phyloP scores from a whole-genome alignment of 2,113 vertebrate genomes.

The Ptilonorhynchus violaceus region DNA sequence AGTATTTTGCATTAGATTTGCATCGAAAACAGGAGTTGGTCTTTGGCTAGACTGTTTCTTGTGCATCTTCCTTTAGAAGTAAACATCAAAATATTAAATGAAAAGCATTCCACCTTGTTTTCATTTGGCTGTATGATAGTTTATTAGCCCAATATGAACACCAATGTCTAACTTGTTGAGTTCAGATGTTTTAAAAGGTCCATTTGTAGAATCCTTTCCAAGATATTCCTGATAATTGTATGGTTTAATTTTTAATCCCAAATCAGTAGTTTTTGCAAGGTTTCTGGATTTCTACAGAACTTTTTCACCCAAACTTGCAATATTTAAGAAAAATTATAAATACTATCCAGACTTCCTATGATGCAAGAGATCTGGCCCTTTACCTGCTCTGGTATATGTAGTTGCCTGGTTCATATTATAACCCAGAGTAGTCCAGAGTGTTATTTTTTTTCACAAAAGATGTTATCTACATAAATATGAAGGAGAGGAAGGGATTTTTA shows the following conservation, averaged over 20 bases:
- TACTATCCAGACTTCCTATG: not conserved
- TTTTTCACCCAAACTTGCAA: not conserved
- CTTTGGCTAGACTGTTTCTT: not conserved
- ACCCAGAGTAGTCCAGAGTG: not conserved
- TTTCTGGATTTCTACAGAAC: not conserved
- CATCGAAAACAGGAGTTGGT: not conserved
- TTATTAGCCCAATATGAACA: not conserved
- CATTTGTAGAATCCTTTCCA: not conserved
- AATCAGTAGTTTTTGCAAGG: not conserved
- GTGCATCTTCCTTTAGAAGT: not conserved
- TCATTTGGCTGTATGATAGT: not conserved
- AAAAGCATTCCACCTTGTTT: not conserved
- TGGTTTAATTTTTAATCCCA: not conserved
- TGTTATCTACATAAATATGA: not conserved
- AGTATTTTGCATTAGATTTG: not conserved
- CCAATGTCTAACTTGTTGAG: not conserved
- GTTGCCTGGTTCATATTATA: not conserved
- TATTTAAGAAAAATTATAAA: not conserved
- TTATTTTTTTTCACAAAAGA: not conserved
- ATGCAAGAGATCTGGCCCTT: not conserved
- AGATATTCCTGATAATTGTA: rapidly evolving
- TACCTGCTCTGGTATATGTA: not conserved
- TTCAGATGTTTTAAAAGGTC: not conserved
- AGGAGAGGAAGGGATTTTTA: not conserved
- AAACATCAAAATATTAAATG: not conserved